A percentile compares a stretch with the other conserved stretches of the same genome.
Evolutionary conservation across 2,888 invertebrate genomes (phyloP).

Genomic region (Cancer borealis): DNA sequence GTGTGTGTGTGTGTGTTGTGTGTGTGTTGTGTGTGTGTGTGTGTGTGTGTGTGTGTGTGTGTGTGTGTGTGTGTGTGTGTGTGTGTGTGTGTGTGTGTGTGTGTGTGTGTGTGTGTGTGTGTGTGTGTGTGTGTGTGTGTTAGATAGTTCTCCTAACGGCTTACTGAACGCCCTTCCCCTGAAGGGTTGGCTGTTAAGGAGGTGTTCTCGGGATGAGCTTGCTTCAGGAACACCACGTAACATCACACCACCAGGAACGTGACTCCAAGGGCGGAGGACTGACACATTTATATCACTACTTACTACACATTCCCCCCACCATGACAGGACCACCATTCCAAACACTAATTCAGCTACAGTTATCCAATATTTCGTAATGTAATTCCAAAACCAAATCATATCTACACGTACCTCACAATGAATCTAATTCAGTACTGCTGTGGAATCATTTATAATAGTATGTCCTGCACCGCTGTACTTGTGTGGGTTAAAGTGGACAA

Average conservation of each 20-base stretch:
- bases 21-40: background rate
- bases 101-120: background rate
- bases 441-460: slow-evolving; percentile 15
- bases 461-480: background rate
- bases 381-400: slow-evolving; percentile 7
- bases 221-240: background rate
- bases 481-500: background rate
- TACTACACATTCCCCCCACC: background rate
- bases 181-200: background rate
- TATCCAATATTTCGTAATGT: background rate
- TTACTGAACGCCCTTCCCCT: too few species aligned
- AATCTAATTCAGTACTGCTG: background rate
- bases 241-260: background rate
- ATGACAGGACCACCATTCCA: background rate
- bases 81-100: background rate
- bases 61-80: slow-evolving; percentile 20
- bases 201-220: background rate
- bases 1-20: background rate
- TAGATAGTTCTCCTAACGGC: too few species aligned
- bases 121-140: slow-evolving; percentile 1
- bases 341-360: background rate
- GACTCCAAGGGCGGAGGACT: background rate
- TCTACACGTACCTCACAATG: background rate
- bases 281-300: background rate
- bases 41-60: slow-evolving; percentile 4